These are phyloP conservation scores for Montipora capricornis DNA, from an alignment of 64 coral and sea anemone genomes.

Conservation along the genomic window DNA sequence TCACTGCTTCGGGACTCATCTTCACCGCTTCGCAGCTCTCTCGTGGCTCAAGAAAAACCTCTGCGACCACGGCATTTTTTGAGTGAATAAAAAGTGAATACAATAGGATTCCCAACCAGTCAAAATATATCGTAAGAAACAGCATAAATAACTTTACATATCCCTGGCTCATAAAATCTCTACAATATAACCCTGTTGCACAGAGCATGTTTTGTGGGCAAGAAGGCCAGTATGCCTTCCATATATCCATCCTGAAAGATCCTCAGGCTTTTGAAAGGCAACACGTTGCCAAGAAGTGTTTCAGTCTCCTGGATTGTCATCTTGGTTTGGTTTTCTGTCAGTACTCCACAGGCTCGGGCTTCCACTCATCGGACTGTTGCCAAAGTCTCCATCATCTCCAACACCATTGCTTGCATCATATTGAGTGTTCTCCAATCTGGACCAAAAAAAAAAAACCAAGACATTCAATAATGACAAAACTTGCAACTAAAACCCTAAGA, in stretches of 20 bases:
- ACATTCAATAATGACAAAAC: not conserved
- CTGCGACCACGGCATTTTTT: too few relatives aligned
- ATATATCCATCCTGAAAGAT: conserved; percentile 25
- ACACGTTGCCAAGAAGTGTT: not conserved
- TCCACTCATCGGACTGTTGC: conserved; percentile 88
- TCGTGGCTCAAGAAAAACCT: too few relatives aligned
- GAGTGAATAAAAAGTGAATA: conserved; percentile 43
- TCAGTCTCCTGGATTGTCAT: conserved; percentile 85
- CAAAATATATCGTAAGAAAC: conserved; percentile 23
- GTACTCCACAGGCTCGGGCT: conserved; percentile 78
- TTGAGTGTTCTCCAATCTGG: conserved; percentile 95
- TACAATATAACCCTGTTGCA: conserved; percentile 41
- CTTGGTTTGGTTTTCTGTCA: conserved; percentile 78
- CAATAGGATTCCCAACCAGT: not conserved
- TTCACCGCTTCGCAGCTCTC: too few relatives aligned
- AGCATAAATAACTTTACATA: conserved; percentile 56
- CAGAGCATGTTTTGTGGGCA: conserved; percentile 6
- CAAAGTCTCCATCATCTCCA: conserved; percentile 86
- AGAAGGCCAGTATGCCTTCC: not conserved
- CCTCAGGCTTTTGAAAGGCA: conserved; percentile 3
- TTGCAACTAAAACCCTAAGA: not conserved
- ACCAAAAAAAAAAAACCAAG: conserved; percentile 44
- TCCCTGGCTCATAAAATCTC: conserved; percentile 54
- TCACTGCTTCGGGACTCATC: too few relatives aligned
- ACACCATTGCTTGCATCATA: conserved; percentile 93